These are phyloP conservation scores for Dioctria rufipes DNA, from an alignment of 2,888 invertebrate species.

Conservation along the genomic window DNA sequence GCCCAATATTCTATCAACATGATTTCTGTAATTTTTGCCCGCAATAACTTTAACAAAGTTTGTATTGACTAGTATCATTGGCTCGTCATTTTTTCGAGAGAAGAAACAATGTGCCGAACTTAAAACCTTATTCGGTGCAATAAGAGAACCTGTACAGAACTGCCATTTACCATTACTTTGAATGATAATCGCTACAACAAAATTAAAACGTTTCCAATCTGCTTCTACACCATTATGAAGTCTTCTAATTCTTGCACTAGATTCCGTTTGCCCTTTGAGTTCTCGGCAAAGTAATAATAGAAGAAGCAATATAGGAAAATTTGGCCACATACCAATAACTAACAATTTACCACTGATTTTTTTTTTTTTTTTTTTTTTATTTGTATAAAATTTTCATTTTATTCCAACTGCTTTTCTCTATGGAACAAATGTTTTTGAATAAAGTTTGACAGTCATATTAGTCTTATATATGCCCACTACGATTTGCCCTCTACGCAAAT, in stretches of 20 bases:
- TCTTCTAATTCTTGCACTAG: slow-evolving; percentile 62
- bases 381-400: too few relatives aligned
- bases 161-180: slow-evolving; percentile 15
- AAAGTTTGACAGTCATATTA: too few relatives aligned
- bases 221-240: slow-evolving; percentile 35
- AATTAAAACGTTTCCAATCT: slow-evolving; percentile 47
- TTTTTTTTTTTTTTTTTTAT: too few relatives aligned
- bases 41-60: background rate
- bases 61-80: background rate
- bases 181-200: slow-evolving; percentile 51
- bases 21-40: background rate
- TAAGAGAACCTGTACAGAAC: slow-evolving; percentile 53
- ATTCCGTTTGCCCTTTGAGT: slow-evolving; percentile 61
- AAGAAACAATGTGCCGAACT: slow-evolving; percentile 55
- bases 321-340: background rate
- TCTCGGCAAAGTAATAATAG: background rate
- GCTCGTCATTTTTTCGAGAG: slow-evolving; percentile 16
- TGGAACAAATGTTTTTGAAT: too few relatives aligned
- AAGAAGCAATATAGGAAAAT: background rate
- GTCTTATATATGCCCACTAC: too few relatives aligned
- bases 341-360: background rate
- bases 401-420: too few relatives aligned
- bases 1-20: background rate
- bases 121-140: slow-evolving; percentile 33
- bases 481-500: too few relatives aligned